Base-by-base conservation (phyloP, 1,140 invertebrate species). In the Conus ventricosus region DNA sequence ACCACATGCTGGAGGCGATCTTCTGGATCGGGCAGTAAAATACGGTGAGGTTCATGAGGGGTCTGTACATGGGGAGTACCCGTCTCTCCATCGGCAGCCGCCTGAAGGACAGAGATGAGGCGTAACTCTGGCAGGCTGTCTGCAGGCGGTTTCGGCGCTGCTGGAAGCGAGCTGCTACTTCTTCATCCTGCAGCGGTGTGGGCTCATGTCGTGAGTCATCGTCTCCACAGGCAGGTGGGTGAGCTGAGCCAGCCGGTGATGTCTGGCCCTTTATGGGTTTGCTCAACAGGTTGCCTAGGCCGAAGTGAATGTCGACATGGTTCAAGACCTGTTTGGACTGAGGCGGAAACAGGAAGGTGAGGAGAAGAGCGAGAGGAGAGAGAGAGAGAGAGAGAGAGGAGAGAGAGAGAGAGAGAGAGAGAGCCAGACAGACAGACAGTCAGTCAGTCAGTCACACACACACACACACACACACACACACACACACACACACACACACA, bases 1-100 rank as follows among this genome's bases (percentile, higher is more conserved):
- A 91, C 93, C 93, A 93, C 83, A 92, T 93, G 2, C 92, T 94
- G 71, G 91, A 93, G 6, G 93, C 92, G 13, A 91, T 90, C 86
- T 94, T 94, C 63, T 91, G 91, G 15, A 93, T 91, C 13, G 93
- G 92, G 91, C 93, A 94, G 88, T 92, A 86, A 2, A 25, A 78
- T 5, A 78, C 39, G 8, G 76, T 78, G 11, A 39, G 25, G 76
- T 78, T 78, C 11, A 78, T 78, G 76, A 78, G 11, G 25, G 76
- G 76, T 17, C 10, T 27, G 39, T 78, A 78, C 6, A 27, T 0
- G 25, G 25, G 39, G 11, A 78, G 25, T 11, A 6, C 25, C 25
- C 8, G 11, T 78, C 25, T 78, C 25, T 23, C 39, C 76, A 51
- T 78, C 25, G 7, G 25, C 8, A 51, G 11, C 6, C 25, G 25